Conservation (phyloP, 2,797 vertebrate species). For the Mus caroli region DNA sequence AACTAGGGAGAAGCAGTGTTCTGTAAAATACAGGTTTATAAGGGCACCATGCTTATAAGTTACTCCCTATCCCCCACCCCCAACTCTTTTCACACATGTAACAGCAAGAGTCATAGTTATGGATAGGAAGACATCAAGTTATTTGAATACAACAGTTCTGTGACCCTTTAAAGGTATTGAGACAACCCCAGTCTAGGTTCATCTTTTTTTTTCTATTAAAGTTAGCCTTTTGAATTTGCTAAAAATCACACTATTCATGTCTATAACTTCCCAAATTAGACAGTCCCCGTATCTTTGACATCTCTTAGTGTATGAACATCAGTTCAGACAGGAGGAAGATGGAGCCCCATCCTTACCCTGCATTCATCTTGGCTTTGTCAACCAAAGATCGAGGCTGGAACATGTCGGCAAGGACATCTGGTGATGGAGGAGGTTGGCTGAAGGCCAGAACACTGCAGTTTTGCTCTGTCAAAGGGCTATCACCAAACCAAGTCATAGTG, state of each 20-base stretch:
- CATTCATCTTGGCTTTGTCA: slow-evolving; percentile 95
- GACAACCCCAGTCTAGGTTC: background rate
- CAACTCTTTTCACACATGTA: background rate
- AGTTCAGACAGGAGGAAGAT: background rate
- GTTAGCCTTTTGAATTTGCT: slow-evolving; percentile 11
- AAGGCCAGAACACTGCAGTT: slow-evolving; percentile 89
- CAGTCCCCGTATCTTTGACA: background rate
- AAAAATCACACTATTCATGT: background rate
- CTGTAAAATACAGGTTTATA: background rate
- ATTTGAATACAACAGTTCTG: background rate
- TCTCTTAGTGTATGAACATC: background rate
- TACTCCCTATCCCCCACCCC: background rate
- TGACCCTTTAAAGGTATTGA: background rate
- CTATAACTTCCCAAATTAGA: background rate
- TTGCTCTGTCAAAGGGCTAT: slow-evolving; percentile 91
- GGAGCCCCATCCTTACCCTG: slow-evolving; percentile 90
- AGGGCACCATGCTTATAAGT: background rate
- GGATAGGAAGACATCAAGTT: background rate
- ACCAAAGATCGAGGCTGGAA: slow-evolving; percentile 93
- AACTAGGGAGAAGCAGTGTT: background rate
- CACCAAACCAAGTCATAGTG: slow-evolving; percentile 96
- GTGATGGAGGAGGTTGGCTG: slow-evolving; percentile 90
- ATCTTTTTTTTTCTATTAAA: background rate
- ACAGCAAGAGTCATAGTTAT: background rate
- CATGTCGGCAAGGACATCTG: slow-evolving; percentile 93